phyloP scores from a whole-genome alignment of 2,888 invertebrate genomes.

The Pseudoips prasinana region DNA sequence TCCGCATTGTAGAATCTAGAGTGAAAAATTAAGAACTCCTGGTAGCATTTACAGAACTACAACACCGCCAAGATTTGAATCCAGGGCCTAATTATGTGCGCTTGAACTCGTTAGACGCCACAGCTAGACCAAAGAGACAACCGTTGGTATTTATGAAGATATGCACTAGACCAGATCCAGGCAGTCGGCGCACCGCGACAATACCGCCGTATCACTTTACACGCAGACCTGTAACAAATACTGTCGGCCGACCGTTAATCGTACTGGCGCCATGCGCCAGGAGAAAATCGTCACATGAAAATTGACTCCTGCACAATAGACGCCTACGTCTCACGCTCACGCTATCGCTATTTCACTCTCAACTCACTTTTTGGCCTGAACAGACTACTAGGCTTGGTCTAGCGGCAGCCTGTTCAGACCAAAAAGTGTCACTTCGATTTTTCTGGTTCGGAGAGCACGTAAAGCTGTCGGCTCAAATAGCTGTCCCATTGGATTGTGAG shows the following conservation, averaged over 20 bases:
- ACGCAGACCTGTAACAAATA: constrained; percentile 71
- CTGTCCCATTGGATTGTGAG: too few species aligned
- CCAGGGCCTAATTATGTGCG: too few species aligned
- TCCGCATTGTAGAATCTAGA: too few species aligned
- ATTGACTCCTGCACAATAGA: constrained; percentile 48
- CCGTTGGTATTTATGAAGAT: too few species aligned
- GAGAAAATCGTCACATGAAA: constrained; percentile 67
- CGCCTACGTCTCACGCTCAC: constrained; percentile 19
- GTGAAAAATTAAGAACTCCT: too few species aligned
- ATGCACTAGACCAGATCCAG: constrained; percentile 73
- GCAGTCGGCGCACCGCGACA: constrained; percentile 65
- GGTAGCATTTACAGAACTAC: too few species aligned
- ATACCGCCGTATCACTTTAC: constrained; percentile 73
- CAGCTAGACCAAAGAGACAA: neutral
- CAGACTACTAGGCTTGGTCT: too few species aligned
- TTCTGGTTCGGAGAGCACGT: too few species aligned
- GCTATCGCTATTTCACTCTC: constrained; percentile 20
- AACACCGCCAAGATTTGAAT: too few species aligned
- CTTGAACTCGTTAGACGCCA: too few species aligned
- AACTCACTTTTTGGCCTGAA: constrained; percentile 17
- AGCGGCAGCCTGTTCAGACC: constrained; percentile 3
- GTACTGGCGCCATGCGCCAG: constrained; percentile 57
- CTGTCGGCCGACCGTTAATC: constrained; percentile 67
- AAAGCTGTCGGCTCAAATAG: too few species aligned
- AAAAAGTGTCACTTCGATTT: too few species aligned